Evolutionary conservation across 2,113 vertebrate species (phyloP).

Genomic region (Leuciscus idus): DNA sequence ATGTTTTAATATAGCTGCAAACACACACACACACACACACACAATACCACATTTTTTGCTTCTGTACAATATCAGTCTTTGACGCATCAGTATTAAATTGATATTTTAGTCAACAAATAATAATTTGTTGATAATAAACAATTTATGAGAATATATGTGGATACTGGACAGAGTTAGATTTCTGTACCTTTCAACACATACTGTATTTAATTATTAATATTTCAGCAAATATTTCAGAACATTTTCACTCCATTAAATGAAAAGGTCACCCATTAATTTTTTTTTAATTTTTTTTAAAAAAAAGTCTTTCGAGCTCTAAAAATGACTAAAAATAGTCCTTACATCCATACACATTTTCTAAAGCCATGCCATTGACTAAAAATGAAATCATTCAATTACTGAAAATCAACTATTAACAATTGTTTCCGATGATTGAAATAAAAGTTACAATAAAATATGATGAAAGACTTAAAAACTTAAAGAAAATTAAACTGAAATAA

Average conservation of each 20-base stretch:
- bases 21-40: not conserved
- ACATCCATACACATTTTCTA: too few relatives aligned
- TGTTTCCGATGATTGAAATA: not conserved
- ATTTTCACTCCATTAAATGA: too few relatives aligned
- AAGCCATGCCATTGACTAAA: not conserved
- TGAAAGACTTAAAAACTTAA: not conserved
- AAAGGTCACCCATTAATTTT: too few relatives aligned
- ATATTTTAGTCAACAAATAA: not conserved
- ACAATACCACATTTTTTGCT: not conserved
- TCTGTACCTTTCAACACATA: not conserved
- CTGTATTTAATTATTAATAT: too few relatives aligned
- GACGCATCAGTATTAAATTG: not conserved
- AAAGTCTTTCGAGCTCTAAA: too few relatives aligned
- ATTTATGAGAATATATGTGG: too few relatives aligned
- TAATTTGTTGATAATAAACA: too few relatives aligned
- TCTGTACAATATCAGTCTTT: not conserved
- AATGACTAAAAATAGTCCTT: too few relatives aligned
- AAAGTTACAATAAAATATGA: not conserved
- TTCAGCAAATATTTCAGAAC: too few relatives aligned
- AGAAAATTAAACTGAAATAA: not conserved
- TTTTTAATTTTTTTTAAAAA: too few relatives aligned
- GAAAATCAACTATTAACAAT: not conserved
- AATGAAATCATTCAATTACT: not conserved
- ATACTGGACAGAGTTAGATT: not conserved
- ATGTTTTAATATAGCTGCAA: conserved; percentile 92